Base-by-base conservation (phyloP, 2,888 invertebrate genomes). In the Ennomos fuscantarius region DNA sequence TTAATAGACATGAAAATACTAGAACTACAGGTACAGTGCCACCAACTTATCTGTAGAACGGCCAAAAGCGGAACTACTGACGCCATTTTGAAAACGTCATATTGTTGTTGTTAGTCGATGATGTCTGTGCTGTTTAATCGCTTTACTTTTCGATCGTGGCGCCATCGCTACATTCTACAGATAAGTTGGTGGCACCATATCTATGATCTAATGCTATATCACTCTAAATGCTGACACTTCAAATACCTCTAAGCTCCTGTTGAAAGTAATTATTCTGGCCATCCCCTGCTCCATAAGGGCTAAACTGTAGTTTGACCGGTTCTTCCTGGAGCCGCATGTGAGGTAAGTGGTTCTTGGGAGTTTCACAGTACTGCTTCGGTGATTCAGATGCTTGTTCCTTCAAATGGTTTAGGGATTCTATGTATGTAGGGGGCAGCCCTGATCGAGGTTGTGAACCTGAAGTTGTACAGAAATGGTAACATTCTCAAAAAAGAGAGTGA, bases 261-360 rank as follows among this genome's bases (percentile, higher is more conserved):
- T 81, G 86, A 65, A 73, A 87, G 62, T 81, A 88, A 69, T 87
- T 78, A 60, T 86, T 90, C 55, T 89, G 89, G n/a, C 87, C 87
- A 81, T 91, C 92, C 8, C 92, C 91, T 63, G 86, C 90, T 15
- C 85, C 91, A 72, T 84, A 88, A 0, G 88, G 84, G 58, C 80
- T 89, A 55, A 79, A 89, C 32, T 79, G 75, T 2, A 81, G 65
- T 66, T 87, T 87, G 1, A 81, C 63, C 0, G 72, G 69, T n/a
- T 90, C 89, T 33, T 87, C 87, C 34, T 82, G 81, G 46, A 72
- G 81, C 34, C 79, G 72, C 36, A 76, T 61, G 36, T 82, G 81
- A 33, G 77, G 69, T 33, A 76, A 70, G 53, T 87, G 81, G 67
- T 79, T 85, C 52, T 87, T 90, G 2, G 89, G 88, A 33, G 88